Evolutionary conservation across 2,888 invertebrate species (phyloP).

Genomic region (Aporophyla nigra): DNA sequence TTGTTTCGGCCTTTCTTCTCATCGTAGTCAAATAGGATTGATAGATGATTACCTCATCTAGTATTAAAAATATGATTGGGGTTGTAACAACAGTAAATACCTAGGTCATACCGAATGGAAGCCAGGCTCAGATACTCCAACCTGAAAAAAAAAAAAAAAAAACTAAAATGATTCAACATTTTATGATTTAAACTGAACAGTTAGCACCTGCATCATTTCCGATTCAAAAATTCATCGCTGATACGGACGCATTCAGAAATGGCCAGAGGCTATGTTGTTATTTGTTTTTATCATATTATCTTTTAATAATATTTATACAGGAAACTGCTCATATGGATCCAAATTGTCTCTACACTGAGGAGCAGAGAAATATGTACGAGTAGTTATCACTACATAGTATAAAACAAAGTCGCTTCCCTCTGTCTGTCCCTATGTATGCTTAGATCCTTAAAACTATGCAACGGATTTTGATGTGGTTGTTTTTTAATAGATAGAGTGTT

Average conservation of each 20-base stretch:
- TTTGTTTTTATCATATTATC: constrained; percentile 12
- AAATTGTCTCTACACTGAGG: not conserved
- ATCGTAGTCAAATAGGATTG: no score
- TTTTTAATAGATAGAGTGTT: no score
- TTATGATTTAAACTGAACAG: constrained; percentile 8
- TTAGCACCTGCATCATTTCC: constrained; percentile 1
- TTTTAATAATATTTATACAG: not conserved
- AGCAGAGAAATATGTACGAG: not conserved
- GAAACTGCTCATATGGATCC: not conserved
- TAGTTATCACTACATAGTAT: no score
- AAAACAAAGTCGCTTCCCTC: no score
- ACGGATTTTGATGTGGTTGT: no score
- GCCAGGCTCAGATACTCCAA: no score
- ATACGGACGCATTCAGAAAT: constrained; percentile 1
- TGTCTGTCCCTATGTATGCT: no score
- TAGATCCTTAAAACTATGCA: no score
- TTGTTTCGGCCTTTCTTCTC: no score
- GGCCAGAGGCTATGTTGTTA: constrained; percentile 1
- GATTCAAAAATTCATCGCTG: not conserved
- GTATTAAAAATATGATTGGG: no score
- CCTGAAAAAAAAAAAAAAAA: not conserved
- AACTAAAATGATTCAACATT: not conserved
- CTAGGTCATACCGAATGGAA: not conserved
- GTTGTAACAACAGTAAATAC: no score
- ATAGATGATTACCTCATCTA: no score